A percentile compares a stretch with the other conserved stretches of the same genome.
phyloP scores from a whole-genome alignment of 2,113 vertebrate genomes.

The Phrynocephalus versicolor region DNA sequence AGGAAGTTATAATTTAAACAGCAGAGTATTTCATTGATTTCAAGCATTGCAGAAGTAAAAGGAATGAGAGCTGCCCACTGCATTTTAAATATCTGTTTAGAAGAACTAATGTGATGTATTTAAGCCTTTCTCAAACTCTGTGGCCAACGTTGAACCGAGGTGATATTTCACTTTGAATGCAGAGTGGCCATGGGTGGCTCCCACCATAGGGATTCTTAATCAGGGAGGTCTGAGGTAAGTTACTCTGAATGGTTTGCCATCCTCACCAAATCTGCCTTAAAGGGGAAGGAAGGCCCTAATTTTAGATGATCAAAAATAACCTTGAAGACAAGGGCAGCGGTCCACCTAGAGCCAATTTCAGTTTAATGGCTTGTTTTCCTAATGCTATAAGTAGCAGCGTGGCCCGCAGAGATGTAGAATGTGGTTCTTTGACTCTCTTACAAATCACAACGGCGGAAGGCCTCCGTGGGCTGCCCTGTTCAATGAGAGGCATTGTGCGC shows the following conservation, averaged over 20 bases:
- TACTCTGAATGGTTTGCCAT: neutral
- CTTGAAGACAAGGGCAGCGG: neutral
- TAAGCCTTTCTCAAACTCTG: neutral
- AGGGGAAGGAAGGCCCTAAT: neutral
- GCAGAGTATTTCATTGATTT: neutral
- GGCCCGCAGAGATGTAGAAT: fast-evolving
- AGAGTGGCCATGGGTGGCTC: neutral
- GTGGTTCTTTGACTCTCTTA: neutral
- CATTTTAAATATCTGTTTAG: neutral
- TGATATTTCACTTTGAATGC: neutral
- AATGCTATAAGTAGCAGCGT: neutral
- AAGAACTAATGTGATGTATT: neutral
- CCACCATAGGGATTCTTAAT: neutral
- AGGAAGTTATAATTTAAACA: neutral
- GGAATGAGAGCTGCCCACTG: neutral
- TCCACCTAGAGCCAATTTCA: neutral
- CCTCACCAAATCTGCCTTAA: neutral
- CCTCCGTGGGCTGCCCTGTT: conserved; percentile 17
- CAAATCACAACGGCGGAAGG: neutral
- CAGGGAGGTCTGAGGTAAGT: neutral
- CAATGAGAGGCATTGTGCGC: conserved; percentile 43
- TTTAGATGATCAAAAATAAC: neutral
- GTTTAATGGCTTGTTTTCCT: conserved; percentile 1
- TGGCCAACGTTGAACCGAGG: neutral
- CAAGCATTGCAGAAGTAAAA: neutral